Conservation (phyloP, 2,797 vertebrate genomes). For the Micromesistius poutassou region DNA sequence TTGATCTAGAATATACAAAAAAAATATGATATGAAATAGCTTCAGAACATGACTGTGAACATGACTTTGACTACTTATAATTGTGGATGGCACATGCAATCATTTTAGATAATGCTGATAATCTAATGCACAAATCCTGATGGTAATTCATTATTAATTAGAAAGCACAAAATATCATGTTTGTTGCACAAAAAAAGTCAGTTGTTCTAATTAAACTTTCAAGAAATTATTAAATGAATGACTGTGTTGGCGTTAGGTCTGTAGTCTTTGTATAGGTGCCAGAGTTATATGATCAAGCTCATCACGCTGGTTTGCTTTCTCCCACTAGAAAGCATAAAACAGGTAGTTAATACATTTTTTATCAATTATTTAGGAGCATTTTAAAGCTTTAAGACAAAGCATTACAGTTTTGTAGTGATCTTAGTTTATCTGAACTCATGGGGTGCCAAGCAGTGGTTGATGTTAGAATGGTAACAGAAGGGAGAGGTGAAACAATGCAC, state of each 20-base stretch:
- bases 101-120: background rate
- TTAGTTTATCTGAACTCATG: background rate
- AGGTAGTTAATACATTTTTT: too few relatives aligned
- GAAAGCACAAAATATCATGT: constrained; percentile 49
- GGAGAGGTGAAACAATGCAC: background rate
- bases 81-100: constrained; percentile 1
- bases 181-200: constrained; percentile 37
- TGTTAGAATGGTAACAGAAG: background rate
- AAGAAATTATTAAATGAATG: background rate
- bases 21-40: background rate
- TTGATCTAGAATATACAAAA: constrained; percentile 2
- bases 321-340: constrained; percentile 7
- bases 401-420: background rate
- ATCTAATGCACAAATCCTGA: constrained; percentile 4
- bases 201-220: constrained; percentile 21
- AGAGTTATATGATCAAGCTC: constrained; percentile 45
- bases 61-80: background rate
- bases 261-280: constrained; percentile 49
- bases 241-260: constrained; percentile 30
- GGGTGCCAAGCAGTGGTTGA: background rate
- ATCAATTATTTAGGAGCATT: too few relatives aligned
- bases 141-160: constrained; percentile 1
- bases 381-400: background rate
- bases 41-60: background rate
- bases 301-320: constrained; percentile 41